phyloP scores from a whole-genome alignment of 2,888 invertebrate species.

The Cerastis leucographa region DNA sequence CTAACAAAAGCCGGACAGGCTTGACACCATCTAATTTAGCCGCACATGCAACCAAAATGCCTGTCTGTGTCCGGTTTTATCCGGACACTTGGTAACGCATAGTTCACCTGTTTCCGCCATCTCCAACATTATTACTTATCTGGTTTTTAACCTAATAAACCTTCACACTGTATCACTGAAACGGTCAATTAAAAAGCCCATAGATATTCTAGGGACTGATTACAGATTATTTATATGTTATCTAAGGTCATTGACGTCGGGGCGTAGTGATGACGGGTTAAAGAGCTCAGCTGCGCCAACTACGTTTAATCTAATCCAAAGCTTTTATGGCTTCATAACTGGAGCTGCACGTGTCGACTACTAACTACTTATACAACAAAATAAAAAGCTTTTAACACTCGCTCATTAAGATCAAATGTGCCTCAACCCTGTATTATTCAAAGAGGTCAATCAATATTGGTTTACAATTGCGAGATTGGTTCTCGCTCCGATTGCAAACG shows the following conservation, averaged over 20 bases:
- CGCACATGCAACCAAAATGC: too few species aligned
- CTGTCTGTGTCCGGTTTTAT: too few species aligned
- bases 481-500: slow-evolving; percentile 6
- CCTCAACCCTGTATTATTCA: background rate
- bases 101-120: too few species aligned
- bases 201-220: background rate
- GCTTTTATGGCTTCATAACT: slow-evolving; percentile 44
- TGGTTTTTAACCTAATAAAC: background rate
- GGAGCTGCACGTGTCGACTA: background rate
- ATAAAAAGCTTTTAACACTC: background rate
- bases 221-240: slow-evolving; percentile 2
- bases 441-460: background rate
- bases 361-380: background rate
- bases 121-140: too few species aligned
- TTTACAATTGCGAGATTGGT: background rate
- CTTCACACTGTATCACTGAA: background rate
- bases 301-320: slow-evolving; percentile 11
- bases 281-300: background rate
- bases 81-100: too few species aligned
- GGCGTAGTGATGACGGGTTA: background rate
- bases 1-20: too few species aligned
- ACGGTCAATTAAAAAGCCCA: background rate
- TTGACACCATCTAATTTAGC: too few species aligned
- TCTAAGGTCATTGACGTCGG: background rate
- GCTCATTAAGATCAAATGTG: background rate